phyloP scores from a whole-genome alignment of 2,797 vertebrate genomes.

The Serranus cabrilla region DNA sequence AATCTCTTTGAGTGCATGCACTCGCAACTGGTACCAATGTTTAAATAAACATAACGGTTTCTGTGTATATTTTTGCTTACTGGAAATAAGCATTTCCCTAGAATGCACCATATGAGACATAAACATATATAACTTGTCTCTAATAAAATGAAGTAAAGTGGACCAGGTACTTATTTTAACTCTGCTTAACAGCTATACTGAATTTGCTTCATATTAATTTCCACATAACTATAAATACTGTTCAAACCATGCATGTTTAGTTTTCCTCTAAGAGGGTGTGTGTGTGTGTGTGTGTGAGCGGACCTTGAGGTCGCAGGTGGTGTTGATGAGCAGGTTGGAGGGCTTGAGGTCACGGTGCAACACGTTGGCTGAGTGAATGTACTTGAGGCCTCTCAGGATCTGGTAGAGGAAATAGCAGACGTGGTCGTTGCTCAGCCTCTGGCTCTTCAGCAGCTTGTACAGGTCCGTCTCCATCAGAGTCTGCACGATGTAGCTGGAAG shows the following conservation, averaged over 20 bases:
- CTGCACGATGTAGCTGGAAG: slow-evolving; percentile 93
- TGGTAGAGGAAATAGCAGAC: slow-evolving; percentile 98
- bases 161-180: neutral
- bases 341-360: slow-evolving; percentile 96
- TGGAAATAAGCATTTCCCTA: neutral
- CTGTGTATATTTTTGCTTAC: neutral
- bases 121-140: neutral
- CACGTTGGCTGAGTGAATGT: slow-evolving; percentile 97
- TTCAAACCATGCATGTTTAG: neutral
- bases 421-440: slow-evolving; percentile 94
- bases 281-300: slow-evolving; percentile 4
- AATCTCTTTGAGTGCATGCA: neutral
- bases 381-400: slow-evolving; percentile 95
- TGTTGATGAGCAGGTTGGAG: slow-evolving; percentile 96
- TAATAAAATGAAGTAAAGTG: neutral
- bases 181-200: neutral
- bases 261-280: neutral
- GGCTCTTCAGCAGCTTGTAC: slow-evolving; percentile 95
- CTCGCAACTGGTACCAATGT: slow-evolving; percentile 4
- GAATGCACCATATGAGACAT: neutral
- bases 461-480: slow-evolving; percentile 98
- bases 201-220: neutral
- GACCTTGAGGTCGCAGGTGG: slow-evolving; percentile 97
- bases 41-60: slow-evolving; percentile 9
- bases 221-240: neutral